phyloP scores from a whole-genome alignment of 2,888 invertebrate genomes.

The Metopia argyrocephala region DNA sequence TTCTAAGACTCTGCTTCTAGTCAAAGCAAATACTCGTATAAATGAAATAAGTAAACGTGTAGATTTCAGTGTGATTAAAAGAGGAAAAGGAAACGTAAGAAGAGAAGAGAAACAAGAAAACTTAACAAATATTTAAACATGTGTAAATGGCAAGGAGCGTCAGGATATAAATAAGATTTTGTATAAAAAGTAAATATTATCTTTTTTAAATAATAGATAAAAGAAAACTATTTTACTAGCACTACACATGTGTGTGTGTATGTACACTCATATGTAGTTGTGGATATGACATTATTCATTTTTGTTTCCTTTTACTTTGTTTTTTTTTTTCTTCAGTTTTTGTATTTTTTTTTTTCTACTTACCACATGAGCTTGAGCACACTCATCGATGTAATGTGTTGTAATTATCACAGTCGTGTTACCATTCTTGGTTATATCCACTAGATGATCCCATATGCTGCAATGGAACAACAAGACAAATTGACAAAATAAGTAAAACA shows the following conservation, averaged over 20 bases:
- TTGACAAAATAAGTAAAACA: not conserved
- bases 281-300: too few species aligned
- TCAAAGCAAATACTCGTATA: not conserved
- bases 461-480: constrained; percentile 67
- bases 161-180: too few species aligned
- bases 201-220: too few species aligned
- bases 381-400: constrained; percentile 93
- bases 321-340: too few species aligned
- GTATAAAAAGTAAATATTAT: constrained; percentile 17
- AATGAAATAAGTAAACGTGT: not conserved
- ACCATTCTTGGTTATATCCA: constrained; percentile 86
- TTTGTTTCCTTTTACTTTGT: too few species aligned
- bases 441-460: constrained; percentile 91
- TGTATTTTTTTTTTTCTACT: too few species aligned
- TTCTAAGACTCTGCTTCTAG: not conserved
- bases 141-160: not conserved
- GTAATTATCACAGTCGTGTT: constrained; percentile 91
- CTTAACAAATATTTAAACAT: constrained; percentile 17
- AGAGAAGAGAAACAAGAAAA: constrained; percentile 66
- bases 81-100: not conserved
- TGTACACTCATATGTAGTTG: not conserved
- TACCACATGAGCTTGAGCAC: constrained; percentile 89
- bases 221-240: constrained; percentile 25
- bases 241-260: not conserved
- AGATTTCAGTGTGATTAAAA: not conserved